phyloP scores from a whole-genome alignment of 1,140 invertebrate species.

The Camponotus floridanus region DNA sequence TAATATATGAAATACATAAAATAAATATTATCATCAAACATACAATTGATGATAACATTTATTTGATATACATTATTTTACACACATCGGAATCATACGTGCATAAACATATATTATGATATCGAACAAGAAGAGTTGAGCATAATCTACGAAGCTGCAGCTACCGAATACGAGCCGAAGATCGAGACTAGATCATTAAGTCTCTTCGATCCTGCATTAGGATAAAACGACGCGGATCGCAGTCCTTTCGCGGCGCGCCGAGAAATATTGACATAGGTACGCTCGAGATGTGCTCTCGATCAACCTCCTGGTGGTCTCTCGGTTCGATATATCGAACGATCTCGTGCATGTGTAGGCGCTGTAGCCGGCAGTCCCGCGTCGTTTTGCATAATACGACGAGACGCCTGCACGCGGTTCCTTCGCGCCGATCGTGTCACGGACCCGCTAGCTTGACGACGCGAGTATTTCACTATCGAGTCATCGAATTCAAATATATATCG shows the following conservation, averaged over 20 bases:
- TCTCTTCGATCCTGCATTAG: constrained; percentile 50
- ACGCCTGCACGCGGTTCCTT: constrained; percentile 75
- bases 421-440: constrained; percentile 70
- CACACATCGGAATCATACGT: background rate
- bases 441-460: constrained; percentile 67
- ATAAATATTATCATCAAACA: background rate
- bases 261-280: constrained; percentile 68
- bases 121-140: background rate
- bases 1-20: background rate
- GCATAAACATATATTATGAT: background rate
- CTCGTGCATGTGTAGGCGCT: constrained; percentile 77
- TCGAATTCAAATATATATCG: constrained; percentile 1
- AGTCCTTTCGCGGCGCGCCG: constrained; percentile 54
- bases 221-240: constrained; percentile 42
- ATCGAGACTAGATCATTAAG: constrained; percentile 47
- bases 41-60: too few species aligned
- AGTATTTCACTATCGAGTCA: constrained; percentile 70
- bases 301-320: constrained; percentile 76
- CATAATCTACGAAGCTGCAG: constrained; percentile 22
- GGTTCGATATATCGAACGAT: constrained; percentile 76
- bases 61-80: too few species aligned
- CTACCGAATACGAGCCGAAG: constrained; percentile 22
- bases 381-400: constrained; percentile 82
- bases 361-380: constrained; percentile 70
- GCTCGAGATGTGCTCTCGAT: constrained; percentile 61